These are phyloP conservation scores for Luperina nickerlii DNA, from an alignment of 2,888 invertebrate genomes.

Conservation along the genomic window DNA sequence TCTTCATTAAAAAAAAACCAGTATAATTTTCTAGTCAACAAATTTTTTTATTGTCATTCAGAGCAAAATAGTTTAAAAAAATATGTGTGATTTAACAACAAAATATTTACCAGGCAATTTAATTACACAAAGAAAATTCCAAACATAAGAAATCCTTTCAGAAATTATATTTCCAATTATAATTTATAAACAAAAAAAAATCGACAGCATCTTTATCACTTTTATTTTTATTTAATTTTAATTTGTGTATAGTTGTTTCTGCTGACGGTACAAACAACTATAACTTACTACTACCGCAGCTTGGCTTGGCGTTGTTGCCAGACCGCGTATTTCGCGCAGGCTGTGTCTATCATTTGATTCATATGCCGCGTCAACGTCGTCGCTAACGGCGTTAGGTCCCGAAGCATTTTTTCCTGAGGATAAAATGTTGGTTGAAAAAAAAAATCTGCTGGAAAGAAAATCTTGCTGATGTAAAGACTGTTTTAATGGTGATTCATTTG, in stretches of 20 bases:
- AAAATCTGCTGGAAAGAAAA: neutral
- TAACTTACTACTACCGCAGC: slow-evolving; percentile 85
- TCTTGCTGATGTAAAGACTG: neutral
- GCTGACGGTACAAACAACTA: slow-evolving; percentile 63
- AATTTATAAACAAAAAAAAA: slow-evolving; percentile 10
- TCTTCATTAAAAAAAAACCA: neutral
- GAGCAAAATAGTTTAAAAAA: neutral
- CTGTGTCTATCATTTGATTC: slow-evolving; percentile 96
- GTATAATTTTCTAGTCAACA: neutral
- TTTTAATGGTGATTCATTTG: neutral
- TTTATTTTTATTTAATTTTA: neutral
- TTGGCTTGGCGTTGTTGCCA: slow-evolving; percentile 94
- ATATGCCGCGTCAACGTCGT: slow-evolving; percentile 95
- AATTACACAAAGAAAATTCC: slow-evolving; percentile 4
- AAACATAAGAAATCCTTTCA: neutral
- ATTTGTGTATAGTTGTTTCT: slow-evolving; percentile 42
- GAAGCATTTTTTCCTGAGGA: slow-evolving; percentile 93
- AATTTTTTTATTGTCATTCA: slow-evolving; percentile 8
- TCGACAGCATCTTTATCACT: slow-evolving; percentile 14
- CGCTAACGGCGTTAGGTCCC: slow-evolving; percentile 95
- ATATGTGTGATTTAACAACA: neutral
- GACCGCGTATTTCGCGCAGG: slow-evolving; percentile 95
- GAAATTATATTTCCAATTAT: slow-evolving; percentile 30
- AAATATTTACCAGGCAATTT: neutral
- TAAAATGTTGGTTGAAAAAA: neutral